A percentile compares a stretch with the other conserved stretches of the same genome.
phyloP scores from a whole-genome alignment of 2,797 vertebrate genomes.

The Sebastes aleutianus region DNA sequence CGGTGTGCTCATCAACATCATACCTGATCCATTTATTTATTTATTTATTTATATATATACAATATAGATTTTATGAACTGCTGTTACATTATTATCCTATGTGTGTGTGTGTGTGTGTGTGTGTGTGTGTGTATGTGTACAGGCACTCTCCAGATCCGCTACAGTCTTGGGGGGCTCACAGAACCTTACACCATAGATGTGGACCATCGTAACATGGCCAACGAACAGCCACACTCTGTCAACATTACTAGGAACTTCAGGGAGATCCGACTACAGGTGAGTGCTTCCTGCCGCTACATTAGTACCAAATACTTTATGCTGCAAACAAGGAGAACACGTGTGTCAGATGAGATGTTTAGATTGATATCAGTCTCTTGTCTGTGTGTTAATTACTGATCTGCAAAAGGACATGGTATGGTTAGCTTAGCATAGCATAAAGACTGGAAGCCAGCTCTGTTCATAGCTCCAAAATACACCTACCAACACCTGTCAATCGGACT shows the following conservation, averaged over 20 bases:
- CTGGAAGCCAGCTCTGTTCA: neutral
- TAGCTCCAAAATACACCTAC: neutral
- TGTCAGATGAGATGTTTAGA: neutral
- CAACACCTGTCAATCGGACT: neutral
- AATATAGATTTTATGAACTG: neutral
- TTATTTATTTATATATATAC: neutral
- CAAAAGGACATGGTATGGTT: neutral
- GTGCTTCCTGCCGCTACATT: neutral
- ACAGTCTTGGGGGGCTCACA: conserved; percentile 89
- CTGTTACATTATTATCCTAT: neutral
- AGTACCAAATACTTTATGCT: neutral
- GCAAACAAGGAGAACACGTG: neutral
- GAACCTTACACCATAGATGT: conserved; percentile 90
- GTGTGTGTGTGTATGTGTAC: conserved; percentile 6
- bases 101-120: neutral
- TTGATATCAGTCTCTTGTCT: neutral
- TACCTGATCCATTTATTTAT: neutral
- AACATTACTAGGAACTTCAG: conserved; percentile 87
- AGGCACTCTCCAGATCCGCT: conserved; percentile 95
- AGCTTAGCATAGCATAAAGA: neutral
- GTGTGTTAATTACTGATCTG: neutral
- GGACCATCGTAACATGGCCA: conserved; percentile 92
- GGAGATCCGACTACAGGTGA: conserved; percentile 89
- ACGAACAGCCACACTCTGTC: conserved; percentile 93
- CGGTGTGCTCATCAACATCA: conserved; percentile 27